phyloP scores from a whole-genome alignment of 2,797 vertebrate genomes.

The Gymnoscopelus microlampas region DNA sequence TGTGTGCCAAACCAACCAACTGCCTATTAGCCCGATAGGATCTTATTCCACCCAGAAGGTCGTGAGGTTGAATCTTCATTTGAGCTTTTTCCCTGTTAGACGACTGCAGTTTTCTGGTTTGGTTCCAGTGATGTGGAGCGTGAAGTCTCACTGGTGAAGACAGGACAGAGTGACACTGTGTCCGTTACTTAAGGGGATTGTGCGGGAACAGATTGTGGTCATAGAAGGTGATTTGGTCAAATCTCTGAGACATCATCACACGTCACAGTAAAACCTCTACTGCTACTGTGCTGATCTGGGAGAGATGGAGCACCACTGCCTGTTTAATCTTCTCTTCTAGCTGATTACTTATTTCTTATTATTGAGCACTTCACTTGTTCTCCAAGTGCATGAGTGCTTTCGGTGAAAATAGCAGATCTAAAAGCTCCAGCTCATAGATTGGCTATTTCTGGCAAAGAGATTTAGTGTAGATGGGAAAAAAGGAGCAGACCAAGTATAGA shows the following conservation, averaged over 20 bases:
- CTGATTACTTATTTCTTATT: constrained; percentile 21
- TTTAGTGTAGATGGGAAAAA: background rate
- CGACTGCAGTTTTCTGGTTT: constrained; percentile 32
- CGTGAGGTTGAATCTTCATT: constrained; percentile 1
- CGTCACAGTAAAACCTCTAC: constrained; percentile 10
- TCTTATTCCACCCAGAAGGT: constrained; percentile 19
- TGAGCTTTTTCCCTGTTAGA: constrained; percentile 25
- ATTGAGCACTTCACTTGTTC: background rate
- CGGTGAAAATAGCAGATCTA: no score
- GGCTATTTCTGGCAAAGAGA: background rate
- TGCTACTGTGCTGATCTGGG: constrained; percentile 9
- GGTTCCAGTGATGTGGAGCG: constrained; percentile 1
- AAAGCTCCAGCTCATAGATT: no score
- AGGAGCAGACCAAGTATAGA: no score
- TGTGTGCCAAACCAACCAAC: constrained; percentile 51
- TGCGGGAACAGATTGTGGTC: constrained; percentile 6
- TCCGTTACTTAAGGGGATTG: constrained; percentile 1
- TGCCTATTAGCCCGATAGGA: constrained; percentile 39
- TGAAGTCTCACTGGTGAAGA: constrained; percentile 4
- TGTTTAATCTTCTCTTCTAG: constrained; percentile 14
- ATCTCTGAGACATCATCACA: constrained; percentile 9
- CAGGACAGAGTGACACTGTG: background rate
- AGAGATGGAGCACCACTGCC: constrained; percentile 20
- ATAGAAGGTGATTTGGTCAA: constrained; percentile 5
- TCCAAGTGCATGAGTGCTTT: background rate